Percentiles rank a stretch among this genome's conserved stretches.
phyloP scores from a whole-genome alignment of 2,797 vertebrate species.

The Micromesistius poutassou region DNA sequence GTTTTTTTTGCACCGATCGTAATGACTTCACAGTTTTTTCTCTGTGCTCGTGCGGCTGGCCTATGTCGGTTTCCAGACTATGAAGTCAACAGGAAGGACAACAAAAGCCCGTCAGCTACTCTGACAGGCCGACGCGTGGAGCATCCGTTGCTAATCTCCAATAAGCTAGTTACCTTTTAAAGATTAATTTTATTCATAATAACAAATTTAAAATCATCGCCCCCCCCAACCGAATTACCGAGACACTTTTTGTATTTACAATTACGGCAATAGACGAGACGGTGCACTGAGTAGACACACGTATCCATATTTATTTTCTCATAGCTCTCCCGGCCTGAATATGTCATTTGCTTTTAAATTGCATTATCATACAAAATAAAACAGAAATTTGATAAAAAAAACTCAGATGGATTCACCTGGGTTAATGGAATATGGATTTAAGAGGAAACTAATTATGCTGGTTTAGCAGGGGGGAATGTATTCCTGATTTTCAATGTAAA shows the following conservation, averaged over 20 bases:
- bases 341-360: conserved; percentile 80
- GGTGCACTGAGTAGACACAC: conserved; percentile 44
- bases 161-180: conserved; percentile 59
- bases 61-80: conserved; percentile 11
- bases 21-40: too few relatives aligned
- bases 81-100: conserved; percentile 38
- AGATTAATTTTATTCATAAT: conserved; percentile 51
- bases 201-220: too few relatives aligned
- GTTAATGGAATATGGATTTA: conserved; percentile 84
- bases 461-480: conserved; percentile 72
- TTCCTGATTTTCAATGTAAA: conserved; percentile 79
- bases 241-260: conserved; percentile 62
- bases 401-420: conserved; percentile 79
- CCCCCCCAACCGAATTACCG: conserved; percentile 49
- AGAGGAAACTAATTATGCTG: conserved; percentile 80
- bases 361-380: conserved; percentile 79
- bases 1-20: not conserved
- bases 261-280: conserved; percentile 49
- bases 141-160: conserved; percentile 59
- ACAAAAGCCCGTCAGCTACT: conserved; percentile 22
- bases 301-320: conserved; percentile 53
- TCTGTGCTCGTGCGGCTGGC: too few relatives aligned
- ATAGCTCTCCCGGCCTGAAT: conserved; percentile 59
- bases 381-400: conserved; percentile 77
- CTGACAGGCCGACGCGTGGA: conserved; percentile 40